A percentile compares a stretch with the other conserved stretches of the same genome.
These are phyloP conservation scores for Sturmia bella DNA, from an alignment of 2,888 invertebrate genomes.

Conservation along the genomic window DNA sequence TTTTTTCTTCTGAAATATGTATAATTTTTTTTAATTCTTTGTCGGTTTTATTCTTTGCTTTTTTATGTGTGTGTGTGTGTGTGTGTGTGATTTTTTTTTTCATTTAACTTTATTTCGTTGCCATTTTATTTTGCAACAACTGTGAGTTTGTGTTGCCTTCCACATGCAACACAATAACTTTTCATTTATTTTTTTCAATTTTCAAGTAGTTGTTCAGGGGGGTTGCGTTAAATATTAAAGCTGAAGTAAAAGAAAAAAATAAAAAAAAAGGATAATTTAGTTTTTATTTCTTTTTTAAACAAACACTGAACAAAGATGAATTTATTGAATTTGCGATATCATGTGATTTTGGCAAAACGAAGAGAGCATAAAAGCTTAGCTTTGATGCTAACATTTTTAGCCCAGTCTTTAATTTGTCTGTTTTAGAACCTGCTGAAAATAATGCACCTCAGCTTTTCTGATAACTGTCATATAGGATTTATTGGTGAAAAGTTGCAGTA, in stretches of 20 bases:
- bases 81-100: no score
- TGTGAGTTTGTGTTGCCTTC: constrained; percentile 11
- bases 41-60: background rate
- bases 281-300: background rate
- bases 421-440: no score
- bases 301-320: no score
- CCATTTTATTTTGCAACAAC: constrained; percentile 35
- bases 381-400: no score
- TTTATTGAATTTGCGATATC: no score
- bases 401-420: no score
- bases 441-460: no score
- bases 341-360: no score
- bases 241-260: background rate
- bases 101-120: background rate
- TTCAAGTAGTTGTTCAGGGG: constrained; percentile 48
- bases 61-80: no score
- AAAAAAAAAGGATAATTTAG: constrained; percentile 3
- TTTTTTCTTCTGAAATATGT: background rate
- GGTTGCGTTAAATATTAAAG: constrained; percentile 49
- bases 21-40: constrained; percentile 21
- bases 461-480: no score
- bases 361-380: no score
- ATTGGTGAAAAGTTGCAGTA: no score
- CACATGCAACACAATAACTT: constrained; percentile 67
- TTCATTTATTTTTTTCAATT: constrained; percentile 32